Conservation (phyloP, 2,888 invertebrate genomes). For the Dinocampus coccinellae region DNA sequence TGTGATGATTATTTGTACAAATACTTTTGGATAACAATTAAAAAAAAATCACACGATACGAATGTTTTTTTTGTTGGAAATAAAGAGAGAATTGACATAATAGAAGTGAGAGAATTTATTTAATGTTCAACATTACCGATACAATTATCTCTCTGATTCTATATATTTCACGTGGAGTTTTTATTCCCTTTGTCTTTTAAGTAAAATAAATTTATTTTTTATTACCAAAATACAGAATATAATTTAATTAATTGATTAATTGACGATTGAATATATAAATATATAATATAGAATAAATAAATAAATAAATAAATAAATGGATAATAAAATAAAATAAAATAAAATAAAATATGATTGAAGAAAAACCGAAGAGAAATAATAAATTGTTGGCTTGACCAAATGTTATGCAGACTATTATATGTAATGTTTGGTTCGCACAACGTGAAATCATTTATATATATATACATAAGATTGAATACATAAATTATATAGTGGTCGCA, state of each 20-base stretch:
- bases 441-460: no score
- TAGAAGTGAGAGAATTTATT: not conserved
- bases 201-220: not conserved
- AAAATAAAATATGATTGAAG: not conserved
- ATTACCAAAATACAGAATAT: no score
- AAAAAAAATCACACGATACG: no score
- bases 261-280: no score
- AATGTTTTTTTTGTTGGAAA: no score
- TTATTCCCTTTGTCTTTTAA: not conserved
- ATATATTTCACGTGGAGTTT: not conserved
- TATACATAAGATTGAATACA: slow-evolving; percentile 43
- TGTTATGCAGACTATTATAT: not conserved
- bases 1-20: no score
- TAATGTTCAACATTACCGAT: slow-evolving; percentile 4
- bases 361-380: not conserved
- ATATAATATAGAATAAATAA: no score
- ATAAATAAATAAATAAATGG: not conserved
- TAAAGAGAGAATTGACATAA: no score
- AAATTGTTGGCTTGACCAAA: slow-evolving; percentile 16
- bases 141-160: slow-evolving; percentile 15
- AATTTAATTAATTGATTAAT: no score
- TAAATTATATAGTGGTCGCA: slow-evolving; percentile 46
- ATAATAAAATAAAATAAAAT: not conserved
- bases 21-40: no score
- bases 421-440: not conserved